Evolutionary conservation across 2,797 vertebrate species (phyloP).

Genomic region (Poecilia wingei): DNA sequence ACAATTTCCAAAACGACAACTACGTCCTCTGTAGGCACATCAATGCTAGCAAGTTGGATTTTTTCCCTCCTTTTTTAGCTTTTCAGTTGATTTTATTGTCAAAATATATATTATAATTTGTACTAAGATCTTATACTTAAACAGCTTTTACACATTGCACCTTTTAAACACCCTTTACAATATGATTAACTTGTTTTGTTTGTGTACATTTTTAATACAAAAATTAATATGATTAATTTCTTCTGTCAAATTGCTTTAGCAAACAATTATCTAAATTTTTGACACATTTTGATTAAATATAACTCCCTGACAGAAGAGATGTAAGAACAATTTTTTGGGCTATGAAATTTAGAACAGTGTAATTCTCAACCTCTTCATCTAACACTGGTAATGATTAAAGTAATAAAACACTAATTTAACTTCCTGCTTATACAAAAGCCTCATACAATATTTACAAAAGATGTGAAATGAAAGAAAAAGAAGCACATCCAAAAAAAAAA

Average conservation of each 20-base stretch:
- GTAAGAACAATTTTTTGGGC: not conserved
- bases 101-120: not conserved
- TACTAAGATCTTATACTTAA: not conserved
- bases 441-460: constrained; percentile 27
- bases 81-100: not conserved
- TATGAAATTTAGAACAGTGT: not conserved
- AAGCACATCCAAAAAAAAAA: constrained; percentile 41
- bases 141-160: not conserved
- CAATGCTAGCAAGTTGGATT: not conserved
- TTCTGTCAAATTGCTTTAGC: not conserved
- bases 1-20: not conserved
- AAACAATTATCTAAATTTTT: not conserved
- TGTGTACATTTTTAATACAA: not conserved
- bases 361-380: not conserved
- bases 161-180: not conserved
- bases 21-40: not conserved
- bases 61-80: not conserved
- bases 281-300: not conserved
- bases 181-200: not conserved
- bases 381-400: not conserved
- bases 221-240: not conserved
- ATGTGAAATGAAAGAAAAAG: constrained; percentile 38
- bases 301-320: not conserved
- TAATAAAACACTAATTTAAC: constrained; percentile 15
- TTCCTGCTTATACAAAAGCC: constrained; percentile 15